Evolutionary conservation across 92 coral and sea anemone species (phyloP).

Genomic region (Galaxea fascicularis): DNA sequence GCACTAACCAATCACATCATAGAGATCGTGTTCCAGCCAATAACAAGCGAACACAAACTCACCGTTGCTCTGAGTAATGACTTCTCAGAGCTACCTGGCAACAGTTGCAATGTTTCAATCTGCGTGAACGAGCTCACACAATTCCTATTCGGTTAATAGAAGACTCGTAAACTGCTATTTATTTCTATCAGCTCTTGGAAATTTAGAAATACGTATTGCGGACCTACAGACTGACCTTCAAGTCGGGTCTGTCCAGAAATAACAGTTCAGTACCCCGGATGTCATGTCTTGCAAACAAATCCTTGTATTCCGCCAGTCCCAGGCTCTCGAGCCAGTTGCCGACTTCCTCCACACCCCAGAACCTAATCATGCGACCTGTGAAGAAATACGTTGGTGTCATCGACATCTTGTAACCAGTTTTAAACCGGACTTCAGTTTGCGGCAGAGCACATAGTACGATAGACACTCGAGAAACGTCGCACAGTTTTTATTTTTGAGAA

Average conservation of each 20-base stretch:
- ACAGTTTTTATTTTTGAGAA: too few relatives aligned
- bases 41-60: neutral
- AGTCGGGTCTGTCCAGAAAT: conserved; percentile 79
- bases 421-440: neutral
- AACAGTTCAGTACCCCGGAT: conserved; percentile 88
- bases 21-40: neutral
- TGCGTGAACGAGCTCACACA: neutral
- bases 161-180: neutral
- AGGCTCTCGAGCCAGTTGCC: conserved; percentile 90
- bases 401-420: neutral
- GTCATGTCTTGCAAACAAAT: conserved; percentile 80
- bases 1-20: neutral
- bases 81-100: neutral
- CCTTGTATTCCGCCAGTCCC: conserved; percentile 88
- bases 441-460: too few relatives aligned
- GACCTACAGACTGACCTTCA: conserved; percentile 68
- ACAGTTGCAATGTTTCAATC: neutral
- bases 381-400: neutral
- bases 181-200: neutral
- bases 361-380: conserved; percentile 93
- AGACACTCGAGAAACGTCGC: too few relatives aligned
- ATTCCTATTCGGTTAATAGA: neutral
- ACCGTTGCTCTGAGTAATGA: neutral
- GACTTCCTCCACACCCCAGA: conserved; percentile 97
- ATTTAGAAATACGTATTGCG: too few relatives aligned